Evolutionary conservation across 1,140 invertebrate species (phyloP), one percentile per base, ranked within the genome.

Genomic region (Galleria mellonella): DNA sequence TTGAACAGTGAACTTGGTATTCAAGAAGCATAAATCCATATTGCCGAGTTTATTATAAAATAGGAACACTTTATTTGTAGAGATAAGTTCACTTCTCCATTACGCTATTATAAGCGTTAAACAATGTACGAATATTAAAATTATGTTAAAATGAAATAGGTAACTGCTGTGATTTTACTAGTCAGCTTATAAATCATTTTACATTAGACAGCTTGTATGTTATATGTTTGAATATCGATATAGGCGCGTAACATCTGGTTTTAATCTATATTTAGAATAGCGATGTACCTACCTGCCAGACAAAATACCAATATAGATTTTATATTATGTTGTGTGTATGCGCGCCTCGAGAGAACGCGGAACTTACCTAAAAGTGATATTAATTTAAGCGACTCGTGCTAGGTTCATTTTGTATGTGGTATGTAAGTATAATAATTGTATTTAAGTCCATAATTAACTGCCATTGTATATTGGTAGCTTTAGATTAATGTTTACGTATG

Each of bases 331-430:
- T 39, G 33, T 35, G 39, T 31, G 43, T 27, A 37, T 32, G 38
- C 14, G 17, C 48, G 38, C 32, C 36, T 30, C 5, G 12, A 31
- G 15, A 40, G 33, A 47, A 4, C n/a, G 45, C n/a, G 30, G 40
- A 31, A 44, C 43, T 47, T 74, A 67, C 60, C 55, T 64, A 66
- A 72, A 81, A 81, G 78, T 83, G 78, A 83, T 82, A 85, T 81
- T 82, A 84, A 73, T 75, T 79, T 83, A 84, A 78, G 77, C 61
- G 51, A 62, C 68, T 62, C 46, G 45, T 62, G 49, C 62, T 83
- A 76, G 57, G 62, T 72, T 75, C 70, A 71, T 81, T 70, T 69
- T 72, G 71, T 72, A 67, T 63, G 58, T 64, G 17, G 17, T 23
- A 62, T 64, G 49, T 52, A 55, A 51, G 54, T 65, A 50, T 39